Base-by-base conservation (phyloP, 2,797 vertebrate genomes). In the Cephalopachus bancanus region DNA sequence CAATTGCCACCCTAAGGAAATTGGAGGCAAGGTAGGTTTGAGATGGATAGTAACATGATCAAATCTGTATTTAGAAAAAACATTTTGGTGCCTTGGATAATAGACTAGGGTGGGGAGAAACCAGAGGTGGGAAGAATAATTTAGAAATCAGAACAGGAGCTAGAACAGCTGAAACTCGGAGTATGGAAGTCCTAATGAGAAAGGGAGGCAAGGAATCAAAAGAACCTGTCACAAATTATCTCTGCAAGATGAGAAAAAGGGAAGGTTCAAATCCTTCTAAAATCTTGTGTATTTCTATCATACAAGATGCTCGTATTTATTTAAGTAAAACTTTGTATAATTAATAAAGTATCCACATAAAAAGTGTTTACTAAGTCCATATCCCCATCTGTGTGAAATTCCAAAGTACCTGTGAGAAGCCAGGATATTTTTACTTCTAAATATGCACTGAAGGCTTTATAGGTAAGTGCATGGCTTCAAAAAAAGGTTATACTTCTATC, bases 341-440 rank as follows among this genome's bases (percentile, higher is more conserved):
- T 83, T 69, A 91, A 92, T 33, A 89, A 78, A 51, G 8, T 53
- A 10, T 95, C 71, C 22, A 64, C 64, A 92, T 69, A 33, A 69
- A 94, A 96, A 89, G 24, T 28, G 57, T 91, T 94, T 83, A 71
- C 19, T 91, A 83, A 95, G 17, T 28, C 15, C 19, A 49, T 83
- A 30, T 28, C 15, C 19, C 28, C 20, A 12, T 83, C 90, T 86
- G 10, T 86, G n/a, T 91, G 60, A 26, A 85, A 83, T 96, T 87
- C 8, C 14, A 78, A 94, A 83, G 15, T 65, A 69, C 44, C 22
- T 57, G 30, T 28, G 62, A 93, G 69, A 92, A 78, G 19, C 51
- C 51, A 10, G 86, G 55, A n/a, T 49, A 79, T 53, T 80, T 87
- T 95, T 22, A 81, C 28, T 91, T 96, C 60, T 92, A 92, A 30